phyloP scores from a whole-genome alignment of 1,140 invertebrate species.

The Drosophila pachea region DNA sequence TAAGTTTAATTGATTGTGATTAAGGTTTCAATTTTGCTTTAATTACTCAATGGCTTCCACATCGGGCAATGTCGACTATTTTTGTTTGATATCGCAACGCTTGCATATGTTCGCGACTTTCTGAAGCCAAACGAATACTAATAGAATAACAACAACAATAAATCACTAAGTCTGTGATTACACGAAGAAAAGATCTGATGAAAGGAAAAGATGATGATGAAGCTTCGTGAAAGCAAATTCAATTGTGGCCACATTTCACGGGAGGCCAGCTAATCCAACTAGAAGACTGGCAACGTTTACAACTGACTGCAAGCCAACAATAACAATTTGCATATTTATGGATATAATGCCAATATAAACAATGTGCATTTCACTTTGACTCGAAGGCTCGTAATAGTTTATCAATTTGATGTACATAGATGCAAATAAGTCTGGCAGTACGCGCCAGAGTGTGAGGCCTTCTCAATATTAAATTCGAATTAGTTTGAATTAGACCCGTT shows the following conservation, averaged over 20 bases:
- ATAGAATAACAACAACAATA: neutral
- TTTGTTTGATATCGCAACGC: neutral
- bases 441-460: neutral
- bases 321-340: neutral
- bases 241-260: slow-evolving; percentile 23
- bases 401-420: slow-evolving; percentile 2
- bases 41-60: slow-evolving; percentile 9
- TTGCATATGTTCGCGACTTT: slow-evolving; percentile 16
- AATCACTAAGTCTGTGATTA: neutral
- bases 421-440: neutral
- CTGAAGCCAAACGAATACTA: neutral
- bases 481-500: neutral
- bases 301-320: neutral
- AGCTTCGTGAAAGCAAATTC: slow-evolving; percentile 11
- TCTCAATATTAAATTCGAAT: slow-evolving; percentile 17
- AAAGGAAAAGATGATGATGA: neutral
- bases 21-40: slow-evolving; percentile 19
- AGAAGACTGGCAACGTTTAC: neutral
- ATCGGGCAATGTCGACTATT: slow-evolving; percentile 8
- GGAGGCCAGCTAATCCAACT: neutral
- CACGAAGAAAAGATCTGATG: slow-evolving; percentile 1
- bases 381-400: slow-evolving; percentile 22
- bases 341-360: slow-evolving; percentile 47
- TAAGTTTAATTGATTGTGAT: slow-evolving; percentile 15
- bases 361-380: slow-evolving; percentile 11